Evolutionary conservation across 2,888 invertebrate genomes (phyloP).

Genomic region (Ormia ochracea): DNA sequence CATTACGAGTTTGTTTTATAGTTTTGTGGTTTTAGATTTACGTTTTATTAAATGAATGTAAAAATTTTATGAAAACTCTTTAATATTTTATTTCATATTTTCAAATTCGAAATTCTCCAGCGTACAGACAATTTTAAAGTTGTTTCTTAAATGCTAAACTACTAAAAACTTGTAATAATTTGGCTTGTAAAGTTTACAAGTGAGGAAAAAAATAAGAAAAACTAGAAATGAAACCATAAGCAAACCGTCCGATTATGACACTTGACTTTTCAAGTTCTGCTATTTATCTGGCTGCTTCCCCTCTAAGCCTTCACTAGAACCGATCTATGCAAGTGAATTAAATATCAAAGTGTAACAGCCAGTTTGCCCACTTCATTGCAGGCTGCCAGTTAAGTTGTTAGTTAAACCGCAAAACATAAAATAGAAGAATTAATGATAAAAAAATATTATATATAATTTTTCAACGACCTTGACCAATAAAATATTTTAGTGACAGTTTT

Average conservation of each 20-base stretch:
- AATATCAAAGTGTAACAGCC: constrained; percentile 15
- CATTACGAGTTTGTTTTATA: too few species aligned
- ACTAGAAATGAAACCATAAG: constrained; percentile 6
- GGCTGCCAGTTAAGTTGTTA: constrained; percentile 16
- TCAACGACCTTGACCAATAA: constrained; percentile 51
- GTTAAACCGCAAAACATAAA: constrained; percentile 23
- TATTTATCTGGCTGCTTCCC: not conserved
- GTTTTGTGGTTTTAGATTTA: too few species aligned
- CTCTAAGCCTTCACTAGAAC: not conserved
- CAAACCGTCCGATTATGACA: constrained; percentile 23
- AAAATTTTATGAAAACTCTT: not conserved
- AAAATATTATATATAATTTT: not conserved
- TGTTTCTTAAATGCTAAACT: not conserved
- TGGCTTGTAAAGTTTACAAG: not conserved
- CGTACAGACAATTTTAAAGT: not conserved
- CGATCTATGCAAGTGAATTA: constrained; percentile 22
- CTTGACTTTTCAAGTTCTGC: constrained; percentile 41
- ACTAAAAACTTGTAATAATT: constrained; percentile 1
- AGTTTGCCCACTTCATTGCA: constrained; percentile 41
- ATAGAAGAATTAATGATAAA: constrained; percentile 6
- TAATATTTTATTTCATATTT: not conserved
- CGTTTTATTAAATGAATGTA: too few species aligned
- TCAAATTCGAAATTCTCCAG: not conserved
- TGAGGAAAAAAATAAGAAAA: not conserved
- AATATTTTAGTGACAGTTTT: constrained; percentile 4